Conservation (phyloP, 2,888 invertebrate species). For the Venusia cambrica region DNA sequence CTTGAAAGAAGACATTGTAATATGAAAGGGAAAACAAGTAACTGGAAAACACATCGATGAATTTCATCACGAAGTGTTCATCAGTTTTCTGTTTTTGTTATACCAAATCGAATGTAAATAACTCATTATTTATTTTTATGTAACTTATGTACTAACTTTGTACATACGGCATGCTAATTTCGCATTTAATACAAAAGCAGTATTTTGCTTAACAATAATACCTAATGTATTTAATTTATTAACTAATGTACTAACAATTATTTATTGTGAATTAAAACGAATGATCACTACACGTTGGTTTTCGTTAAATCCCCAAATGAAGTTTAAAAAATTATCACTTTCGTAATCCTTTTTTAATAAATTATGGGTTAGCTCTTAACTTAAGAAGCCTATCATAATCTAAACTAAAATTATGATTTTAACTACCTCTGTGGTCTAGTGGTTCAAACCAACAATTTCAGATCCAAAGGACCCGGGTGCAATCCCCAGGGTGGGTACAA, state of each 20-base stretch:
- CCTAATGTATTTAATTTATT: slow-evolving; percentile 55
- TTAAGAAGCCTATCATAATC: no score
- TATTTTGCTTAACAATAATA: slow-evolving; percentile 46
- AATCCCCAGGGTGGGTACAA: no score
- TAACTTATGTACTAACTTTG: slow-evolving; percentile 57
- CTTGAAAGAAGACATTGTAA: slow-evolving; percentile 20
- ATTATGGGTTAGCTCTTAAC: no score
- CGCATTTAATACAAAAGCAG: slow-evolving; percentile 66
- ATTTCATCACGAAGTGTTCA: no score
- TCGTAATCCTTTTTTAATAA: no score
- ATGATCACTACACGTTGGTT: slow-evolving; percentile 45
- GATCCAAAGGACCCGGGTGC: no score
- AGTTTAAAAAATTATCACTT: not conserved
- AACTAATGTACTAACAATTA: slow-evolving; percentile 60
- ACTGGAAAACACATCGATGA: no score
- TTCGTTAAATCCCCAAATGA: slow-evolving; percentile 18
- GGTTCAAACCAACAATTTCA: no score
- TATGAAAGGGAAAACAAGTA: no score
- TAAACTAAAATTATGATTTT: no score
- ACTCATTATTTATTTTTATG: slow-evolving; percentile 56
- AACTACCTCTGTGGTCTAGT: no score
- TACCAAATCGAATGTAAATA: slow-evolving; percentile 59
- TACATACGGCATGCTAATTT: slow-evolving; percentile 58
- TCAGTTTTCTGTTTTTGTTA: slow-evolving; percentile 33
- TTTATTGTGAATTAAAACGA: slow-evolving; percentile 69